phyloP scores from a whole-genome alignment of 2,888 invertebrate genomes.

The Ephialtes manifestator region DNA sequence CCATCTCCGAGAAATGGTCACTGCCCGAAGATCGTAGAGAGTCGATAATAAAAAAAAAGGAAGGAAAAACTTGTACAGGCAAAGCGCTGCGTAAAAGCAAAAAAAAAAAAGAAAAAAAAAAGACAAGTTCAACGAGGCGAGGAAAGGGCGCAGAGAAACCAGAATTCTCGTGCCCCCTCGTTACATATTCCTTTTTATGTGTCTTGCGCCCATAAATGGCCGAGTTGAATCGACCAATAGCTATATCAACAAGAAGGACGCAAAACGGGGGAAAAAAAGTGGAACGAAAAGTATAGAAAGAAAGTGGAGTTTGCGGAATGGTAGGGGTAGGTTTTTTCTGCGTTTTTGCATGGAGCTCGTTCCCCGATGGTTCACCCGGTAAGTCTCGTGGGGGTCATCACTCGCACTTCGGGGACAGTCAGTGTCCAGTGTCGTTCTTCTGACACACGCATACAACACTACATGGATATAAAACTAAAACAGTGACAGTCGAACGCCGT shows the following conservation, averaged over 20 bases:
- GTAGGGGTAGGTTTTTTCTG: constrained; percentile 63
- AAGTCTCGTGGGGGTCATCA: constrained; percentile 85
- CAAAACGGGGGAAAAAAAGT: constrained; percentile 37
- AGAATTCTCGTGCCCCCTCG: constrained; percentile 83
- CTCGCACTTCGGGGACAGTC: constrained; percentile 84
- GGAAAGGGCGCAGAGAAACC: constrained; percentile 72
- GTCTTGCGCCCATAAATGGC: constrained; percentile 81
- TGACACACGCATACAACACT: constrained; percentile 52
- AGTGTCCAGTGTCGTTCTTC: constrained; percentile 77
- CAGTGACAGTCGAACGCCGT: constrained; percentile 50
- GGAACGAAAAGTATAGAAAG: constrained; percentile 64
- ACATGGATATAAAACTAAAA: constrained; percentile 45
- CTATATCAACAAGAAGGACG: constrained; percentile 41
- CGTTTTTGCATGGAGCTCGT: constrained; percentile 80
- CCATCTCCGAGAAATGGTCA: constrained; percentile 45
- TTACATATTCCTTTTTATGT: constrained; percentile 86
- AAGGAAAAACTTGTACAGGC: constrained; percentile 43
- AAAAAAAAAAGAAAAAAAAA: constrained; percentile 50
- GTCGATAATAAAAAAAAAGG: constrained; percentile 73
- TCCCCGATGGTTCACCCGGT: constrained; percentile 47
- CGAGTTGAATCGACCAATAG: constrained; percentile 73
- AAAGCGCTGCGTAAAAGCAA: constrained; percentile 12
- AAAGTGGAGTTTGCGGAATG: constrained; percentile 62
- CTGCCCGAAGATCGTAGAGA: constrained; percentile 73
- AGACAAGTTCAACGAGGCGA: constrained; percentile 52